Percentiles rank a stretch among this genome's conserved stretches.
These are phyloP conservation scores for Ctenopoma kingsleyae DNA, from an alignment of 2,797 vertebrate genomes.

Conservation along the genomic window DNA sequence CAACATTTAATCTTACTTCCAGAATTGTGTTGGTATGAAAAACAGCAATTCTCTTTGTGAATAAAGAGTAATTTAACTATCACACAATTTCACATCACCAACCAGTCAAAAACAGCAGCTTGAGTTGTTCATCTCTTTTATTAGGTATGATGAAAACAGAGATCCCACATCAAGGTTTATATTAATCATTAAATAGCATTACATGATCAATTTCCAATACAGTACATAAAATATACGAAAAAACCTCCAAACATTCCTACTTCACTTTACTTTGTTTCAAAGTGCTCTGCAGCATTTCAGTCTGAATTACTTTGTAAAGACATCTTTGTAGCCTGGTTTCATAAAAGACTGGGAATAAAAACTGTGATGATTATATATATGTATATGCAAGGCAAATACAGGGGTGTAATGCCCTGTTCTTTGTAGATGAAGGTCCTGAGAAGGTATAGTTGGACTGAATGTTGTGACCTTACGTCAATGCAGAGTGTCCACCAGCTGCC, in stretches of 20 bases:
- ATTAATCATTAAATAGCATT: constrained; percentile 36
- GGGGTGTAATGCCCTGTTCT: not conserved
- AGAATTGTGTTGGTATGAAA: not conserved
- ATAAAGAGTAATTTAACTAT: constrained; percentile 3
- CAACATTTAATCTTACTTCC: constrained; percentile 14
- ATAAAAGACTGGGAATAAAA: constrained; percentile 8
- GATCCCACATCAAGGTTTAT: not conserved
- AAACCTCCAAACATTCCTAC: no score
- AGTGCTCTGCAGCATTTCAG: constrained; percentile 38
- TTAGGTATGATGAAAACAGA: constrained; percentile 20
- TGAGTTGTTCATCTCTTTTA: constrained; percentile 16
- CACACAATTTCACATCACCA: constrained; percentile 19
- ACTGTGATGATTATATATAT: constrained; percentile 9
- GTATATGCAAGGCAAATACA: not conserved
- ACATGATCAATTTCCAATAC: constrained; percentile 20
- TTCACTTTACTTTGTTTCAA: constrained; percentile 44
- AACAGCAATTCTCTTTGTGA: constrained; percentile 1
- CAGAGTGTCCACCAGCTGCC: constrained; percentile 82
- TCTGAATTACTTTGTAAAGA: constrained; percentile 22
- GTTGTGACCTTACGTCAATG: constrained; percentile 41
- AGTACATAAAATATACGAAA: constrained; percentile 26
- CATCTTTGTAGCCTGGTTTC: not conserved
- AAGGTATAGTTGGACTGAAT: constrained; percentile 13
- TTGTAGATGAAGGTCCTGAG: constrained; percentile 51
- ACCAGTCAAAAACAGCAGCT: constrained; percentile 10